Conservation (phyloP, 2,113 vertebrate genomes). For the Symphodus melops region DNA sequence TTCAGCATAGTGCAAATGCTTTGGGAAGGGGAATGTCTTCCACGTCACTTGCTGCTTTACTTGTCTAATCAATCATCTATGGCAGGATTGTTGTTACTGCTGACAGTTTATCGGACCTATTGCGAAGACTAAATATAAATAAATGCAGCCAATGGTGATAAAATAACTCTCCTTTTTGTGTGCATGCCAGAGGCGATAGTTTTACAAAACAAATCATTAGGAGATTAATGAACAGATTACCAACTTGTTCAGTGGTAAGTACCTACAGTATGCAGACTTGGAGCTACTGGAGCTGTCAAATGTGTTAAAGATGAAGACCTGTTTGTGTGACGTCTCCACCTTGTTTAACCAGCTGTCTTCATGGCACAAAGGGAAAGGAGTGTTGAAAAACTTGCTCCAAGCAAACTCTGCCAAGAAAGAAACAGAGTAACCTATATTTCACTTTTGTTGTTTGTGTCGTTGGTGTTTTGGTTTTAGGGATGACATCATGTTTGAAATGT, state of each 20-base stretch:
- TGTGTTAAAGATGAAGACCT: constrained; percentile 39
- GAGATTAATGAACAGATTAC: constrained; percentile 53
- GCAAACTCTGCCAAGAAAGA: constrained; percentile 2
- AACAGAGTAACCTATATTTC: background rate
- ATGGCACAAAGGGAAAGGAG: constrained; percentile 24
- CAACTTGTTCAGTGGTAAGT: constrained; percentile 25
- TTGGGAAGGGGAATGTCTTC: constrained; percentile 29
- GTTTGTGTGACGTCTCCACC: constrained; percentile 46
- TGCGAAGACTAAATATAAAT: constrained; percentile 27
- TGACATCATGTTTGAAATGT: background rate
- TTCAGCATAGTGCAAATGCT: constrained; percentile 28
- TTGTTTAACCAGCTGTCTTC: constrained; percentile 70
- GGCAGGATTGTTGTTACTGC: constrained; percentile 30
- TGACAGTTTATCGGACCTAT: constrained; percentile 28
- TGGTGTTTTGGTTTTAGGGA: background rate
- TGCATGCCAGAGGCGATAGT: constrained; percentile 8
- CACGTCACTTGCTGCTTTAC: constrained; percentile 20
- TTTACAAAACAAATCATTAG: constrained; percentile 23
- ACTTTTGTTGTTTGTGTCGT: background rate
- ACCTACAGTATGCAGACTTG: constrained; percentile 22
- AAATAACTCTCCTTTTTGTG: background rate
- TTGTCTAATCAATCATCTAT: constrained; percentile 46
- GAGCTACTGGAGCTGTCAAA: constrained; percentile 16
- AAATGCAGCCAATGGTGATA: constrained; percentile 16
- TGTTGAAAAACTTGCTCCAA: constrained; percentile 33